Percentiles rank a stretch among this genome's conserved stretches.
Evolutionary conservation across 2,888 invertebrate species (phyloP).

Genomic region (Mythimna ferrago): DNA sequence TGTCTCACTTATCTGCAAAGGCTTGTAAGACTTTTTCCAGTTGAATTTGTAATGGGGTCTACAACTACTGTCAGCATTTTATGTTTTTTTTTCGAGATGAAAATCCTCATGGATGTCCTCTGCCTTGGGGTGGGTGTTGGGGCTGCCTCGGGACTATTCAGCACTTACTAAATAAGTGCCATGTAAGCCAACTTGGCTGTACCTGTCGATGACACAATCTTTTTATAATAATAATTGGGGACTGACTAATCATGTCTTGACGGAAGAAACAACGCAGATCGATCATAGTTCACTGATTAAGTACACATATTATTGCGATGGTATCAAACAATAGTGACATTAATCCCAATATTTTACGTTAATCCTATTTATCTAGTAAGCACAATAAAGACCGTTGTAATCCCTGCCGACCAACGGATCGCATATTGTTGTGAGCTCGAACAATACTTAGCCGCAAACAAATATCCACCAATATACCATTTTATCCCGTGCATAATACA

Average conservation of each 20-base stretch:
- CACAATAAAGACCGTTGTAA: slow-evolving; percentile 31
- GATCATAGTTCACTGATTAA: slow-evolving; percentile 19
- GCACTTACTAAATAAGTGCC: too few relatives aligned
- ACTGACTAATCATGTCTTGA: background rate
- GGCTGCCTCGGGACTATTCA: too few relatives aligned
- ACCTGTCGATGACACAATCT: background rate
- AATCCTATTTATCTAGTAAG: slow-evolving; percentile 42
- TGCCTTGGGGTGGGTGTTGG: too few relatives aligned
- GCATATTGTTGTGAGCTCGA: slow-evolving; percentile 24
- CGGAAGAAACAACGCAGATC: background rate
- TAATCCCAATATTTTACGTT: slow-evolving; percentile 35
- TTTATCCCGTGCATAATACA: slow-evolving; percentile 39
- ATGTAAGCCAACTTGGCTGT: background rate
- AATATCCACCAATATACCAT: slow-evolving; percentile 27
- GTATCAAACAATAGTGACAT: slow-evolving; percentile 17
- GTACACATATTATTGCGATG: slow-evolving; percentile 1
- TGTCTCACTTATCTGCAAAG: background rate
- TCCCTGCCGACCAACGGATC: slow-evolving; percentile 23
- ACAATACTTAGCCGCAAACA: slow-evolving; percentile 33
- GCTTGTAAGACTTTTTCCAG: background rate
- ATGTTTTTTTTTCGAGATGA: too few relatives aligned
- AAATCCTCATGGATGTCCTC: too few relatives aligned
- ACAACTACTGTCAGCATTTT: too few relatives aligned
- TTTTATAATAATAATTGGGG: slow-evolving; percentile 8
- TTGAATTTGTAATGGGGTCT: background rate